phyloP scores from a whole-genome alignment of 2,113 vertebrate species.

The Rhinopomastus cyanomelas region DNA sequence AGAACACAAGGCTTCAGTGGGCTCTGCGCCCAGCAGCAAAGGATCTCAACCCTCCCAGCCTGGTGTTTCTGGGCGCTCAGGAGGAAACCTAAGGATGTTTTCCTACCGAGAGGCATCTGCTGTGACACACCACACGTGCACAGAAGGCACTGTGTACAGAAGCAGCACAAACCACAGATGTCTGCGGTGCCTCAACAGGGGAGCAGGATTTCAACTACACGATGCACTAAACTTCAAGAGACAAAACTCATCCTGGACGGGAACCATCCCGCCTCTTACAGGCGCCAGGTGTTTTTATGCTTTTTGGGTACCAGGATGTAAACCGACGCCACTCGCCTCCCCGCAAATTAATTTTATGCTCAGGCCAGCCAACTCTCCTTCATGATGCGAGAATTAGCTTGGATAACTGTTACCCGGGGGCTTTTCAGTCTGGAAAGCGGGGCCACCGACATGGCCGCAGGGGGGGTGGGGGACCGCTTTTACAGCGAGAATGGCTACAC shows the following conservation, averaged over 20 bases:
- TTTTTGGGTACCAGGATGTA: neutral
- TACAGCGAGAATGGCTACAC: neutral
- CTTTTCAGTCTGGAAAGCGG: neutral
- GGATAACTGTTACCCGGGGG: neutral
- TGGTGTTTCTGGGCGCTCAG: fast-evolving
- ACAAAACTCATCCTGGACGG: neutral
- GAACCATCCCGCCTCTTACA: neutral
- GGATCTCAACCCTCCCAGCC: neutral
- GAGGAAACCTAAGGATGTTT: neutral
- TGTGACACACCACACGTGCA: fast-evolving
- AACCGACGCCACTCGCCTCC: neutral
- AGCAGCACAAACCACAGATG: fast-evolving
- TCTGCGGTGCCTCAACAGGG: fast-evolving
- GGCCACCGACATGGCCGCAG: neutral
- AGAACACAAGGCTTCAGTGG: fast-evolving
- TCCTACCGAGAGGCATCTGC: neutral
- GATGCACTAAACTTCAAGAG: neutral
- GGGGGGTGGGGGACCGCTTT: neutral
- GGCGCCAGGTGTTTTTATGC: neutral
- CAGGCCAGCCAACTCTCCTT: neutral
- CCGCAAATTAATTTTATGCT: neutral
- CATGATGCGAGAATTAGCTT: neutral
- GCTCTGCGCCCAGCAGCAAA: neutral
- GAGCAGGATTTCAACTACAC: neutral
- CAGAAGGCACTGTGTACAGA: too few species aligned